Base-by-base conservation (phyloP, 2,113 vertebrate species). In the Symphodus melops region DNA sequence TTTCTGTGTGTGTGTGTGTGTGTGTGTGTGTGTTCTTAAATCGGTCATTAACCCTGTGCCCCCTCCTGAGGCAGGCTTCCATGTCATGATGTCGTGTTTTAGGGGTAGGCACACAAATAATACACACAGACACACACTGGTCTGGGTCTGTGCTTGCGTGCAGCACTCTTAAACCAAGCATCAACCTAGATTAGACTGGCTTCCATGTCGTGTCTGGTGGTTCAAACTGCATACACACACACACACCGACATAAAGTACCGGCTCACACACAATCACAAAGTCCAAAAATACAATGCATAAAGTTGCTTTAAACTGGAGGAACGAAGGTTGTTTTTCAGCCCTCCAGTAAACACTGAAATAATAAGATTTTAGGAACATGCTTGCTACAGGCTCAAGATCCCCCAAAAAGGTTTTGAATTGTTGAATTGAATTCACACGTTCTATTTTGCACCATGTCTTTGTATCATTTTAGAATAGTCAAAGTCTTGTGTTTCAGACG, bases 11-110 rank as follows among this genome's bases (percentile, higher is more conserved):
- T 13, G 21, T 13, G 11, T 36, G 21, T 62, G 46, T 54, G 71
- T 49, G 8, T n/a, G 21, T 19, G 28, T 69, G 48, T 57, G 49
- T 63, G 14, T 64, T 59, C 36, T 25, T 21, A 28, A 72, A 73
- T 60, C 7, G 1, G 39, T 82, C 46, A 69, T 82, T 76, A 79
- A 82, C 68, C 54, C 53, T 61, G 33, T 6, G 14, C 9, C 33
- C 63, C 60, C 12, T 62, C 51, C 53, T 14, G 72, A 69, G 66
- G 53, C 62, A 14, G 25, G 57, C 1, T 71, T 72, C 62, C 66
- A 76, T 86, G 84, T 68, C 42, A 63, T 62, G 70, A 62, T 52
- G 68, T 73, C 10, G 1, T 75, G 44, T 64, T 61, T 69, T 7
- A 68, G 19, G 8, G 49, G 21, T 59, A 76, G 11, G 49, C 61